Base-by-base conservation (phyloP, 2,888 invertebrate species). In the Stenichneumon culpator region DNA sequence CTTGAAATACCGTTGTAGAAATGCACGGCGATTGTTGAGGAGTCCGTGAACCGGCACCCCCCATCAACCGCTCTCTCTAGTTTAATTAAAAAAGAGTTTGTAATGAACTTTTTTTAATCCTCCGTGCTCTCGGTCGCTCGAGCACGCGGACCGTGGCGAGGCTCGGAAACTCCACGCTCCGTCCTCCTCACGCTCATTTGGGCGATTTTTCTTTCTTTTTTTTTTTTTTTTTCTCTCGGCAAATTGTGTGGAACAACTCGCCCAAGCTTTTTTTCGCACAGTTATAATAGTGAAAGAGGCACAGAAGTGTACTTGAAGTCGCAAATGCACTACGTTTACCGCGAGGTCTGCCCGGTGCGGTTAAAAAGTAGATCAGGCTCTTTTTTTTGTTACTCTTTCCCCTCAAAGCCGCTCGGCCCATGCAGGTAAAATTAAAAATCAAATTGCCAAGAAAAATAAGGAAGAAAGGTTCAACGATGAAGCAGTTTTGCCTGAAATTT, bases 11-110 rank as follows among this genome's bases (percentile, higher is more conserved):
- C 32, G n/a, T 75, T 69, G 52, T 67, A 50, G 22, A 16, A 78
- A 44, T 65, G 16, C 47, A 60, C 44, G 52, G 54, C 22, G 47
- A 83, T 72, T 75, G 39, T 77, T 44, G 63, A 52, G 52, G 60
- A 54, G 63, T 47, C 7, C 5, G 57, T 19, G 25, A 44, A 57
- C 16, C 6, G 32, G 36, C 19, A 14, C 47, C n/a, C 14, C 4
- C 65, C 32, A 19, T 22, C 25, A 6, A 44, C 32, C 32, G 50
- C 32, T 77, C 75, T 72, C 65, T 25, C 78, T 78, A 54, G 63
- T 74, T 74, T 84, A 70, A 84, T 84, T 84, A 74, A 74, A 81
- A 54, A 65, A 54, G 47, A 74, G 63, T 78, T 79, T 73, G 60
- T 69, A 74, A 81, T 74, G 63, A 79, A 69, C 68, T 83, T 67